phyloP scores from a whole-genome alignment of 1,140 invertebrate species.

The Magallana angulata region DNA sequence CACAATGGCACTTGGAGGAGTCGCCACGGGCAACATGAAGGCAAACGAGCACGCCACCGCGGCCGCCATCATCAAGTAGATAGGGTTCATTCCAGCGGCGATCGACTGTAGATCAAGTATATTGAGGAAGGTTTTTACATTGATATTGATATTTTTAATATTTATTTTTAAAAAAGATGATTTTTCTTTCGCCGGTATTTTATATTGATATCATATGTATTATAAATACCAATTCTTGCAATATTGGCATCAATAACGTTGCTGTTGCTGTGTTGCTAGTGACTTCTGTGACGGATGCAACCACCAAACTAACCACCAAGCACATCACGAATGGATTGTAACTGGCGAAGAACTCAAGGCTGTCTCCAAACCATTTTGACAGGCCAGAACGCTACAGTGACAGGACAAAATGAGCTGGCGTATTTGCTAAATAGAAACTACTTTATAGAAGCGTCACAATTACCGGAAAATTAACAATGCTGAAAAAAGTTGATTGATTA shows the following conservation, averaged over 20 bases:
- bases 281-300: constrained; percentile 78
- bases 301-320: constrained; percentile 74
- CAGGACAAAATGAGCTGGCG: too few species aligned
- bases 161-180: too few species aligned
- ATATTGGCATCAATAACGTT: constrained; percentile 80
- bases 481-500: too few species aligned
- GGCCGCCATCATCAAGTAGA: constrained; percentile 92
- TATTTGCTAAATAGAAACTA: too few species aligned
- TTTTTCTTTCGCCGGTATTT: too few species aligned
- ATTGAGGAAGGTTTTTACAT: too few species aligned
- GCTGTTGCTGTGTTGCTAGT: constrained; percentile 80
- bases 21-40: constrained; percentile 89
- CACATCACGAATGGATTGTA: constrained; percentile 66
- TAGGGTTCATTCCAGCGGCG: constrained; percentile 84
- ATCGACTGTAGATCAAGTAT: constrained; percentile 75
- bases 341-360: constrained; percentile 62
- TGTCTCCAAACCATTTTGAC: constrained; percentile 68
- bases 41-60: constrained; percentile 88
- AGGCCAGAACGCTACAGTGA: constrained; percentile 69
- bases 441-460: too few species aligned
- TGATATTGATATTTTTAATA: too few species aligned
- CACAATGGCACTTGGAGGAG: constrained; percentile 67
- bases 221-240: constrained; percentile 75
- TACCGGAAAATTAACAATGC: too few species aligned
- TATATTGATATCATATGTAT: too few species aligned